A percentile compares a stretch with the other conserved stretches of the same genome.
phyloP scores from a whole-genome alignment of 2,888 invertebrate genomes.

The Drosophila formosana region DNA sequence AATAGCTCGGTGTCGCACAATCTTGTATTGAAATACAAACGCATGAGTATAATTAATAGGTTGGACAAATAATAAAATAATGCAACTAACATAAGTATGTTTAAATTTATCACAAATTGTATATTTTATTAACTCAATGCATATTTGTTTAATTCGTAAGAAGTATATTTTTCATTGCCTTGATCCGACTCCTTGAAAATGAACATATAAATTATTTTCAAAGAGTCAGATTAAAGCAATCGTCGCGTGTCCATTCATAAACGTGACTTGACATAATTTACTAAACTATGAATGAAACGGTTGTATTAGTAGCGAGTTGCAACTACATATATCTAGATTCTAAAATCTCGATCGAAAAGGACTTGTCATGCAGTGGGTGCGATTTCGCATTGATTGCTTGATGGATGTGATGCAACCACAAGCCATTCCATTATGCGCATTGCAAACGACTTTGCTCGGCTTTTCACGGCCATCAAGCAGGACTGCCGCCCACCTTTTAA shows the following conservation, averaged over 20 bases:
- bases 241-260: background rate
- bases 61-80: no score
- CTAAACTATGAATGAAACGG: constrained; percentile 13
- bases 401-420: constrained; percentile 1
- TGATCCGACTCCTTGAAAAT: no score
- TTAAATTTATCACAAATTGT: no score
- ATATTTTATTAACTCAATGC: no score
- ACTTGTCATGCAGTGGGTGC: constrained; percentile 39
- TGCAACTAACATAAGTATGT: no score
- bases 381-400: constrained; percentile 13
- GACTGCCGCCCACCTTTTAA: constrained; percentile 64
- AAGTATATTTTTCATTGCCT: no score
- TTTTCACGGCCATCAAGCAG: constrained; percentile 31
- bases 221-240: no score
- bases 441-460: constrained; percentile 41
- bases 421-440: constrained; percentile 27
- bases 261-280: background rate
- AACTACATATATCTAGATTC: background rate
- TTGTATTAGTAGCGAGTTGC: background rate
- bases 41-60: no score
- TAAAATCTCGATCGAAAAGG: constrained; percentile 15
- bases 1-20: no score
- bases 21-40: no score
- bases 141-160: no score
- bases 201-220: no score